Evolutionary conservation across 2,113 vertebrate genomes (phyloP).

Genomic region (Dipodomys spectabilis): DNA sequence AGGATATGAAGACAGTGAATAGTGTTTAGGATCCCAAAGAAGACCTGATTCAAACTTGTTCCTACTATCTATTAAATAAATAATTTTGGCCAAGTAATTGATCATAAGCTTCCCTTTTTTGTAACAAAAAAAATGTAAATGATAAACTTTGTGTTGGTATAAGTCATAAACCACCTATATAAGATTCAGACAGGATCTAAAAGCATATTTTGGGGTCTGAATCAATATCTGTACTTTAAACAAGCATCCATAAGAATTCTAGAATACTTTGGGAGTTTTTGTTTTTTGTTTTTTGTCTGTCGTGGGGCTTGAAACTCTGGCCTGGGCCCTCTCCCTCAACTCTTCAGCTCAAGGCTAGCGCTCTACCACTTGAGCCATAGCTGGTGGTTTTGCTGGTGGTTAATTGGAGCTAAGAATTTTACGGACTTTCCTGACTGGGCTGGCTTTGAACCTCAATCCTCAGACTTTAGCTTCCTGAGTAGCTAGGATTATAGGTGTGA

Average conservation of each 20-base stretch:
- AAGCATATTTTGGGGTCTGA: neutral
- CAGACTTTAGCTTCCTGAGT: no score
- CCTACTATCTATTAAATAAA: neutral
- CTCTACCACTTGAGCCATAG: no score
- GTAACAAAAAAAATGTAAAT: neutral
- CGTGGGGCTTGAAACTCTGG: no score
- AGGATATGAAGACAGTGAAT: neutral
- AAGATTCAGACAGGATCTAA: slow-evolving; percentile 25
- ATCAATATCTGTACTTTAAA: neutral
- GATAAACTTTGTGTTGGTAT: neutral
- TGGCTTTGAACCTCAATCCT: no score
- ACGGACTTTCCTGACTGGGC: no score
- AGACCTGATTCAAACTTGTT: neutral
- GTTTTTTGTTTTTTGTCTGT: no score
- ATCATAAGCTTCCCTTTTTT: neutral
- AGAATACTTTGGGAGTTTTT: no score
- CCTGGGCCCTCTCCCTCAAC: no score
- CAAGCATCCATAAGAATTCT: neutral
- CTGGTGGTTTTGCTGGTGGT: no score
- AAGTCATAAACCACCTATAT: neutral
- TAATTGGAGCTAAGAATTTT: no score
- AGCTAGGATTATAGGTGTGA: no score
- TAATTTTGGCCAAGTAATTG: neutral
- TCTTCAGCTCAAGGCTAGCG: no score
- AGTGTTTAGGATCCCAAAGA: slow-evolving; percentile 11